A percentile compares a stretch with the other conserved stretches of the same genome.
Evolutionary conservation across 2,113 vertebrate genomes (phyloP).

Genomic region (Gopherus evgoodei): DNA sequence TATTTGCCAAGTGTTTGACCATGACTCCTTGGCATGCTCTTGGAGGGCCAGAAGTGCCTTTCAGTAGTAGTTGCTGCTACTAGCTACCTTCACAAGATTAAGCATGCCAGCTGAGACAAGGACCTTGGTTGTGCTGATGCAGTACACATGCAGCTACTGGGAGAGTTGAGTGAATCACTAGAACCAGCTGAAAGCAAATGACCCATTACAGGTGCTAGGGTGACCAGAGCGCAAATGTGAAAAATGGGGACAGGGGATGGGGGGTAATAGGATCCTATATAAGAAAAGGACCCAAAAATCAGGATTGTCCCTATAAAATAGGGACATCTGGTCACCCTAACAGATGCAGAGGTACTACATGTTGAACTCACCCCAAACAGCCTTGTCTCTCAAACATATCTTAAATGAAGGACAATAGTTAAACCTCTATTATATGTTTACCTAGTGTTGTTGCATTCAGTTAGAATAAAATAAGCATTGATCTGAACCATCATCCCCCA

Average conservation of each 20-base stretch:
- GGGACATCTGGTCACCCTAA: not conserved
- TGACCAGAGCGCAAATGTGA: too few species aligned
- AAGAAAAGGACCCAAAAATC: too few species aligned
- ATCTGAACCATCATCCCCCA: not conserved
- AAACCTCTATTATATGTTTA: not conserved
- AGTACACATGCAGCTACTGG: not conserved
- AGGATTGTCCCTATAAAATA: too few species aligned
- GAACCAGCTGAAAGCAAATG: not conserved
- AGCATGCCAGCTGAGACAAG: not conserved
- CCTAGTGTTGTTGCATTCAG: not conserved
- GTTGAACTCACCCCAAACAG: not conserved
- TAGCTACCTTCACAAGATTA: not conserved
- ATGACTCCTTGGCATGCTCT: not conserved
- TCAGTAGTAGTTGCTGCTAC: not conserved
- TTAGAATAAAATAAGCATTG: not conserved
- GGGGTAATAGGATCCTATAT: too few species aligned
- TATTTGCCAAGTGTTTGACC: not conserved
- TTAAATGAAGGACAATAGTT: not conserved
- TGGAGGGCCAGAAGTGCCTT: not conserved
- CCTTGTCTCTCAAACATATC: not conserved
- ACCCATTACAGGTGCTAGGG: not conserved
- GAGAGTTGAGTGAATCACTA: not conserved
- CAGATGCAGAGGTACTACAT: not conserved
- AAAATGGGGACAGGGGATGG: too few species aligned
- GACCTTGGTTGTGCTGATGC: not conserved